Evolutionary conservation across 2,113 vertebrate species (phyloP).

Genomic region (Cercocebus atys): DNA sequence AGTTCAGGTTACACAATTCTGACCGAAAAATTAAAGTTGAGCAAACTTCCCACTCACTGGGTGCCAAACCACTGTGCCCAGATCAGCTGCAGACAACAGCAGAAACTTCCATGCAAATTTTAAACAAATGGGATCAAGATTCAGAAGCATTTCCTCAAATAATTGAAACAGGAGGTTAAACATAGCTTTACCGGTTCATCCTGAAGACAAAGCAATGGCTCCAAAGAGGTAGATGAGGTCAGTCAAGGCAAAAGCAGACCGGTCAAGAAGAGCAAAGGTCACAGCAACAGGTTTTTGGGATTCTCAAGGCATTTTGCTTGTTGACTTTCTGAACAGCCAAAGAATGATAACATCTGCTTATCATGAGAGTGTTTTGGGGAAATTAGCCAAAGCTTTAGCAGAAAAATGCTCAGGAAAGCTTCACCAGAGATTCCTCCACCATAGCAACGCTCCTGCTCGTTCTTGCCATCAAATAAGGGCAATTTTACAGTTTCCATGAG

Average conservation of each 20-base stretch:
- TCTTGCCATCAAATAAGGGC: not conserved
- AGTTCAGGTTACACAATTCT: not conserved
- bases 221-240: not conserved
- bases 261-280: not conserved
- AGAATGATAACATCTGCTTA: not conserved
- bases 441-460: not conserved
- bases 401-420: not conserved
- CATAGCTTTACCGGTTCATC: not conserved
- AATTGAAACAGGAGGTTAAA: not conserved
- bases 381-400: not conserved
- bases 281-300: not conserved
- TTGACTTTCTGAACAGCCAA: not conserved
- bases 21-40: not conserved
- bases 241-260: not conserved
- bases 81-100: not conserved
- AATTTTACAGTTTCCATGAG: not conserved
- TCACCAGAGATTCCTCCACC: not conserved
- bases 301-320: not conserved
- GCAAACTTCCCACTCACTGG: not conserved
- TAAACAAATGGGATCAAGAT: not conserved
- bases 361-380: not conserved
- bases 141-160: not conserved
- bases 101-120: not conserved
- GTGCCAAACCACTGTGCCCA: not conserved
- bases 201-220: not conserved